Evolutionary conservation across 2,888 invertebrate genomes (phyloP), one percentile per base, ranked within the genome.

Genomic region (Pecten maximus): DNA sequence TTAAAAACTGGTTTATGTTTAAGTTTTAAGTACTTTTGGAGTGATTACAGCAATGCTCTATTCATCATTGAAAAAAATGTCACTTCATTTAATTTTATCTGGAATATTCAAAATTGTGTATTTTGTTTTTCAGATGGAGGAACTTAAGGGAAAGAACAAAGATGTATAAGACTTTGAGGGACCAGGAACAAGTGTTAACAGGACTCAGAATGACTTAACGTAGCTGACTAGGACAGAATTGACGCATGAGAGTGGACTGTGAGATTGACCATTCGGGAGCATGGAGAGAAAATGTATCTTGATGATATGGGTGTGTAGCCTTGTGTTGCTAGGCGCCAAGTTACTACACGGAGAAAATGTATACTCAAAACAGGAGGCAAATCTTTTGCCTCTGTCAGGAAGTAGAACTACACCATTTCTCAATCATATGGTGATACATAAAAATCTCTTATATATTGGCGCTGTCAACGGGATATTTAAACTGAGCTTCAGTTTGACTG

Each of bases 381-480:
- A 74, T 23, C 74, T 74, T 28, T 16, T 74, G 35, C 74, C 74
- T 23, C 35, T 2, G 1, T 15, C 16, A 23, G 74, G 74, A 35
- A 74, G 74, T 74, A 35, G 35, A 74, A 74, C 74, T 35, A 74
- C 74, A 74, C 74, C 74, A 15, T 74, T 74, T 35, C 74, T 74
- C 28, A 74, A 74, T 15, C 74, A 74, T 15, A 28, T 74, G 74
- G 74, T 74, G 4, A 74, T 74, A 35, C 74, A 74, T 74, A 35
- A 74, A 35, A 88, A 93, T 74, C 44, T 54, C 48, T 40, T 98
- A 40, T 98, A 98, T 97, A 98, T 99, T 93, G 99, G 99, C 93
- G 99, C 98, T 92, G 98, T 99, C 93, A 99, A 99, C 97, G 97
- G 98, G 93, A 98, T 99, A 93, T 99, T 98, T 97, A 99, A 99